These are phyloP conservation scores for Ceratina australensis DNA, from an alignment of 1,140 invertebrate genomes.

Conservation along the genomic window DNA sequence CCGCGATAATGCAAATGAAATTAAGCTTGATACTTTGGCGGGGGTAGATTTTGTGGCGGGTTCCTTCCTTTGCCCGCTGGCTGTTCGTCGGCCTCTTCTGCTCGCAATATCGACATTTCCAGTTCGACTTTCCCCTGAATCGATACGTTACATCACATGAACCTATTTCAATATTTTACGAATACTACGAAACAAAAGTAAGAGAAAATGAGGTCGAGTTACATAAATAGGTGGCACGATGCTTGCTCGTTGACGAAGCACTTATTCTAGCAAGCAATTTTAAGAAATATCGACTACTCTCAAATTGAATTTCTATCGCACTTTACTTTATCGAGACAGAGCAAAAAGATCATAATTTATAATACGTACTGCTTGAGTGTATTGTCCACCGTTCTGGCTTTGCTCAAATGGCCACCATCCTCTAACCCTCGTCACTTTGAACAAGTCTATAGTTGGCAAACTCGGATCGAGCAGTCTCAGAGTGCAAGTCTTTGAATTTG, in stretches of 20 bases:
- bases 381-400: constrained; percentile 68
- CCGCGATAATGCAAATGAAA: neutral
- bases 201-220: neutral
- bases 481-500: constrained; percentile 81
- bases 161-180: neutral
- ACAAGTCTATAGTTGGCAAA: constrained; percentile 87
- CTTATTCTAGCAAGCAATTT: neutral
- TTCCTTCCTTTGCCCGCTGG: constrained; percentile 83
- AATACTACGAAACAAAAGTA: neutral
- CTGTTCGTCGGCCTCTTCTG: constrained; percentile 80
- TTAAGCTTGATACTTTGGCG: constrained; percentile 76
- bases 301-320: neutral
- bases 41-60: constrained; percentile 81
- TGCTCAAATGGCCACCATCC: constrained; percentile 92
- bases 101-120: constrained; percentile 82
- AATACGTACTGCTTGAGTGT: constrained; percentile 74
- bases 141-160: constrained; percentile 16
- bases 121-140: constrained; percentile 84
- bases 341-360: neutral
- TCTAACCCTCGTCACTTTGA: constrained; percentile 85
- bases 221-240: neutral
- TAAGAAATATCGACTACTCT: neutral
- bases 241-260: neutral
- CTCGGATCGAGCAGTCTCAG: constrained; percentile 82
- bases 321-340: neutral